phyloP scores from a whole-genome alignment of 2,797 vertebrate genomes.

The Tinamus major region DNA sequence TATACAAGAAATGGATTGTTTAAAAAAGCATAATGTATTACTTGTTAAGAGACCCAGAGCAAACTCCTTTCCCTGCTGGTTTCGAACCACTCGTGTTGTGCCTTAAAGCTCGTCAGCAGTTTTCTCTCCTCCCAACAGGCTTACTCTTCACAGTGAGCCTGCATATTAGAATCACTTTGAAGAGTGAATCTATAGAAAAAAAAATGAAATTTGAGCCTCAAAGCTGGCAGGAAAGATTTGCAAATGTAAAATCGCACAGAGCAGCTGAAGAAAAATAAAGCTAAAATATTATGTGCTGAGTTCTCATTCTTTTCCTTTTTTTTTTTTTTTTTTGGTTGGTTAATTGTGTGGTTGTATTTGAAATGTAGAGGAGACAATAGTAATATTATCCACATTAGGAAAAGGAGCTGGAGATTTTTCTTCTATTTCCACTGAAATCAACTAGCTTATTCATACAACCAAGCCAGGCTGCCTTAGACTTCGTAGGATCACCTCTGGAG shows the following conservation, averaged over 20 bases:
- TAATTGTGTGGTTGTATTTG: background rate
- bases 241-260: background rate
- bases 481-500: background rate
- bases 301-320: background rate
- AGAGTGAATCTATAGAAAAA: background rate
- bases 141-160: background rate
- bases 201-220: background rate
- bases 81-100: background rate
- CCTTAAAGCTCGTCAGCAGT: background rate
- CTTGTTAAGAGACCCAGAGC: background rate
- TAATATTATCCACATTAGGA: background rate
- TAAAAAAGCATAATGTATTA: background rate
- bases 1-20: background rate
- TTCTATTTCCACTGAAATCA: background rate
- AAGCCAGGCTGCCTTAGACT: background rate
- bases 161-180: background rate
- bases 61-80: background rate
- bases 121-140: background rate
- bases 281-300: fast-evolving
- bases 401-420: background rate
- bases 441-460: background rate
- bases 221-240: background rate
- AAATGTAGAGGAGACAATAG: background rate
- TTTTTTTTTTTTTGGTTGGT: too few relatives aligned
- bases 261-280: background rate